Conservation (phyloP, 2,888 invertebrate genomes). For the Cacoxenus indagator region DNA sequence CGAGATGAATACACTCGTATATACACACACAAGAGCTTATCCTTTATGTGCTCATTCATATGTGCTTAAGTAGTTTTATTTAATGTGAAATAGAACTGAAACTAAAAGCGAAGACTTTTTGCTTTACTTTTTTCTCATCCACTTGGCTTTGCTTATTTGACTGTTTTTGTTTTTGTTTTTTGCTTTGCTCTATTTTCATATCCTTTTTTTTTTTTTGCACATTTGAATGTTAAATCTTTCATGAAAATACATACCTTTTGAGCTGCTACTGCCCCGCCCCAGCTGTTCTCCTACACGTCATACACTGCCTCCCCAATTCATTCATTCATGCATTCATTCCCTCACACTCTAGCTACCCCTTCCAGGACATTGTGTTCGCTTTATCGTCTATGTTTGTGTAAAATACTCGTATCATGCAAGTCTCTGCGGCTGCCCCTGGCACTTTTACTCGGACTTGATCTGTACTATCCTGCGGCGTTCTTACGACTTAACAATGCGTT, state of each 20-base stretch:
- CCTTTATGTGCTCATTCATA: constrained; percentile 53
- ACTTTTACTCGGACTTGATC: constrained; percentile 20
- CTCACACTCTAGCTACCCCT: no score
- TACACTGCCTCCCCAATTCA: constrained; percentile 15
- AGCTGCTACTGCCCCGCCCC: constrained; percentile 13
- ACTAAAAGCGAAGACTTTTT: constrained; percentile 19
- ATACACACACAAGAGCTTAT: background rate
- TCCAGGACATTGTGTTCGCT: no score
- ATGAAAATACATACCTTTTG: constrained; percentile 59
- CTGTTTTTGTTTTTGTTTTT: background rate
- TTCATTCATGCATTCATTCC: background rate
- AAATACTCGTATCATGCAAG: constrained; percentile 50
- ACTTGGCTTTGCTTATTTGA: background rate
- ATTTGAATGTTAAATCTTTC: constrained; percentile 71
- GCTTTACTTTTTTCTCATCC: background rate
- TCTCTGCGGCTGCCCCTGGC: constrained; percentile 32
- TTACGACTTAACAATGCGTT: constrained; percentile 54
- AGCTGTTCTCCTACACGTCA: no score
- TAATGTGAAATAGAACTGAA: constrained; percentile 40
- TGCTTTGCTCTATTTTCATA: background rate
- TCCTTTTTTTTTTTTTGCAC: constrained; percentile 52
- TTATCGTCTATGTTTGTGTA: no score
- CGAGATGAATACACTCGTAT: background rate
- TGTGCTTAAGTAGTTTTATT: constrained; percentile 66
- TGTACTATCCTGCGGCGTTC: constrained; percentile 41